Percentiles rank a stretch among this genome's conserved stretches.
Conservation (phyloP, 2,797 vertebrate genomes). For the Eulemur rubriventer region DNA sequence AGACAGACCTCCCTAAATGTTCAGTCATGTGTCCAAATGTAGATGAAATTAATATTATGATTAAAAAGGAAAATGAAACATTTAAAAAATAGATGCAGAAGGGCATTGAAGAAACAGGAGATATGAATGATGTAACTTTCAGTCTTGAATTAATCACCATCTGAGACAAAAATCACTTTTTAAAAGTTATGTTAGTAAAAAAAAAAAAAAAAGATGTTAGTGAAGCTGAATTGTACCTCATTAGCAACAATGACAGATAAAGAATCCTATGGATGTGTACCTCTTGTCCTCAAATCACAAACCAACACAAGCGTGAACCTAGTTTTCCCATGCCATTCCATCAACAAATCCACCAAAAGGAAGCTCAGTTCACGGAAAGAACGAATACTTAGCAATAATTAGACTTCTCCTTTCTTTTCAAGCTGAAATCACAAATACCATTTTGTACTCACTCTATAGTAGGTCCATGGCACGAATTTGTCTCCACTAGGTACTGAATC, state of each 20-base stretch:
- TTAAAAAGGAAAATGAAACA: slow-evolving; percentile 43
- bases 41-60: slow-evolving; percentile 38
- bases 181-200: not conserved
- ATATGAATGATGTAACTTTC: not conserved
- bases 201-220: not conserved
- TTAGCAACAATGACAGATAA: not conserved
- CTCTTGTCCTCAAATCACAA: not conserved
- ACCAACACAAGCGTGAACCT: not conserved
- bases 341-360: not conserved
- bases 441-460: not conserved
- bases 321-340: not conserved
- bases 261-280: not conserved
- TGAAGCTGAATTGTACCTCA: not conserved
- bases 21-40: not conserved
- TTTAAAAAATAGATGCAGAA: not conserved
- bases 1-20: not conserved
- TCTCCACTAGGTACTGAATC: slow-evolving; percentile 8
- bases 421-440: not conserved
- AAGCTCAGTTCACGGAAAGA: not conserved
- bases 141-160: slow-evolving; percentile 19
- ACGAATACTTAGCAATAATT: not conserved
- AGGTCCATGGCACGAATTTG: not conserved
- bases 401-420: not conserved
- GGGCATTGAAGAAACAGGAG: not conserved
- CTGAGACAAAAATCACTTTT: not conserved